Evolutionary conservation across 2,797 vertebrate species (phyloP).

Genomic region (Neosilurus mollespiculum): DNA sequence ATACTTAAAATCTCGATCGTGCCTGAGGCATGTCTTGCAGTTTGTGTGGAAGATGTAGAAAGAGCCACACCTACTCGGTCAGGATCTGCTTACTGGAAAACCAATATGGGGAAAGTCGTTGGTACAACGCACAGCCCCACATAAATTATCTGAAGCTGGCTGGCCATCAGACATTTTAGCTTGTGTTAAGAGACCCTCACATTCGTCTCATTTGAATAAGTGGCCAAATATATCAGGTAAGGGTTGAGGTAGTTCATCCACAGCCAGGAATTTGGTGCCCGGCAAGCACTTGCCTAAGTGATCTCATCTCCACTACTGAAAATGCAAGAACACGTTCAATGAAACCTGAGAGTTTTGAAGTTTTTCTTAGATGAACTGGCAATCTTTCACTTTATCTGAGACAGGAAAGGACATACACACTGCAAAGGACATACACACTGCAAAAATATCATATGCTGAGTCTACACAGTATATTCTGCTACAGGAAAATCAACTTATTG

Average conservation of each 20-base stretch:
- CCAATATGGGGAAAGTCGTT: conserved; percentile 18
- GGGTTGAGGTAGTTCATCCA: neutral
- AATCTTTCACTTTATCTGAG: neutral
- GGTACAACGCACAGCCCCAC: neutral
- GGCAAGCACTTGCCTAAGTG: neutral
- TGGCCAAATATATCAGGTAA: neutral
- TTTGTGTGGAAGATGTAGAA: neutral
- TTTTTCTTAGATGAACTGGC: neutral
- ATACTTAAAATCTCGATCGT: neutral
- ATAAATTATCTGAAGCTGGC: conserved; percentile 13
- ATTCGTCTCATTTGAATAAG: neutral
- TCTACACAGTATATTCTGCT: neutral
- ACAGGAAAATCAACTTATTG: neutral
- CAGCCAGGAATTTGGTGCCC: neutral
- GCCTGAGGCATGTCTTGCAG: neutral
- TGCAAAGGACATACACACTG: neutral
- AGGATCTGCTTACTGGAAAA: conserved; percentile 19
- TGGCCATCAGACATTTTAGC: neutral
- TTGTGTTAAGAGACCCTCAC: neutral
- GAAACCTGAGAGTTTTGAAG: neutral
- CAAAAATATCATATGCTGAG: neutral
- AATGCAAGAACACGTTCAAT: neutral
- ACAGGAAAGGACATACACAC: neutral
- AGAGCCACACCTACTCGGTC: neutral
- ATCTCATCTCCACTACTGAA: neutral